These are phyloP conservation scores for Myopa tessellatipennis DNA, from an alignment of 2,888 invertebrate genomes.

Conservation along the genomic window DNA sequence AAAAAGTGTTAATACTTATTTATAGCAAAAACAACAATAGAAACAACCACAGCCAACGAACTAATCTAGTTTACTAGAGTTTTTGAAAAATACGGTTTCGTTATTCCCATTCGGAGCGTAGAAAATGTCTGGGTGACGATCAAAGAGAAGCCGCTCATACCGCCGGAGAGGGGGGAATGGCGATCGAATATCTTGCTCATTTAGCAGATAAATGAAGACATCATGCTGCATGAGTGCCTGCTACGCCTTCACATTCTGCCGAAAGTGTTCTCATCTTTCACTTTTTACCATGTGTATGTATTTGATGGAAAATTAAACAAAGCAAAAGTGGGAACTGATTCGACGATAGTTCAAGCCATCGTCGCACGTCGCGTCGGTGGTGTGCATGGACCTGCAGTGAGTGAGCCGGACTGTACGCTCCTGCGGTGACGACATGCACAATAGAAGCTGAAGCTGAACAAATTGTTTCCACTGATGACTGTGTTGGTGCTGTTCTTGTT, in stretches of 20 bases:
- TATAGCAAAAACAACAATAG: no score
- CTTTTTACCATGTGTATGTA: constrained; percentile 34
- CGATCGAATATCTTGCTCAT: constrained; percentile 35
- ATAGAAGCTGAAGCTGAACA: constrained; percentile 28
- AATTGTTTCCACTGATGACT: constrained; percentile 24
- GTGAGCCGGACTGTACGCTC: constrained; percentile 41
- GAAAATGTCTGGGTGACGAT: background rate
- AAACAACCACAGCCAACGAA: no score
- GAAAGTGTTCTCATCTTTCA: constrained; percentile 58
- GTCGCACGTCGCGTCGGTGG: background rate
- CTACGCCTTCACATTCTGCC: constrained; percentile 40
- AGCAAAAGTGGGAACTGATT: constrained; percentile 35
- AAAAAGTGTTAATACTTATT: no score
- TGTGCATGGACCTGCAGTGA: background rate
- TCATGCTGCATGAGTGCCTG: constrained; percentile 23
- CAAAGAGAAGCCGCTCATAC: constrained; percentile 30
- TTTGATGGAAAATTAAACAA: constrained; percentile 39
- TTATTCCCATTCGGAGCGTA: background rate
- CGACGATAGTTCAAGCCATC: constrained; percentile 8
- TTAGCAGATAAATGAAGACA: constrained; percentile 40
- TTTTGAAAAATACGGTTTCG: background rate
- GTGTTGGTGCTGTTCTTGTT: background rate
- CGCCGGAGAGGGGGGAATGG: background rate
- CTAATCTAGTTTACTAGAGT: no score
- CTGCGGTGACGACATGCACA: constrained; percentile 52